Evolutionary conservation across 2,888 invertebrate genomes (phyloP), one percentile per base, ranked within the genome.

Genomic region (Spialia ferax): DNA sequence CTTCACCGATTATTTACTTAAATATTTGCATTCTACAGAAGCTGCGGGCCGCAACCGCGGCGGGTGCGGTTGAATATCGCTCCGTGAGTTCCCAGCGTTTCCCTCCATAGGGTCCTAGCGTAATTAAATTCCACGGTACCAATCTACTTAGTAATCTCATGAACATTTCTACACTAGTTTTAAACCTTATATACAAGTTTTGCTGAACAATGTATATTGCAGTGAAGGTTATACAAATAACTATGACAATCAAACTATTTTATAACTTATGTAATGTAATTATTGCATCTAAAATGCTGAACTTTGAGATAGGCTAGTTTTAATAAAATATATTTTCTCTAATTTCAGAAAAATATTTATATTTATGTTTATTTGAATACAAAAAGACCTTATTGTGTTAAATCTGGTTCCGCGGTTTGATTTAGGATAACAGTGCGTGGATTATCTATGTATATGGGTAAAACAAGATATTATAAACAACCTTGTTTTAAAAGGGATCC

Each of bases 371-470:
- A 64, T 13, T 32, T 22, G 11, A 32, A 22, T 59, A 59, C 15
- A 57, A 57, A 13, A 26, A 57, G 42, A 48, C n/a, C 11, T 23
- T 48, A 15, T 23, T 52, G 26, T 5, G 8, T 59, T 38, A 38
- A 59, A 59, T 59, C 64, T 50, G 57, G 8, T 50, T 64, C 64
- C 64, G 20, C 18, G 57, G 64, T 64, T 64, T 64, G 64, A 64
- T 45, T 29, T 56, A 56, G 18, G 55, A 18, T 32, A n/a, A 10
- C 5, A 48, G 20, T 10, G n/a, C 6, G n/a, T 38, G 4, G 38
- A 42, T 42, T 42, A 42, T 42, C n/a, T 35, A 35, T 3, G 11
- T 42, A 38, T n/a, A 42, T 15, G 7, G 7, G 18, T 3, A 42
- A 42, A 15, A 42, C 0, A 42, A 8, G 18, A 15, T 42, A 15